Evolutionary conservation across 2,888 invertebrate species (phyloP).

Genomic region (Shargacucullia verbasci): DNA sequence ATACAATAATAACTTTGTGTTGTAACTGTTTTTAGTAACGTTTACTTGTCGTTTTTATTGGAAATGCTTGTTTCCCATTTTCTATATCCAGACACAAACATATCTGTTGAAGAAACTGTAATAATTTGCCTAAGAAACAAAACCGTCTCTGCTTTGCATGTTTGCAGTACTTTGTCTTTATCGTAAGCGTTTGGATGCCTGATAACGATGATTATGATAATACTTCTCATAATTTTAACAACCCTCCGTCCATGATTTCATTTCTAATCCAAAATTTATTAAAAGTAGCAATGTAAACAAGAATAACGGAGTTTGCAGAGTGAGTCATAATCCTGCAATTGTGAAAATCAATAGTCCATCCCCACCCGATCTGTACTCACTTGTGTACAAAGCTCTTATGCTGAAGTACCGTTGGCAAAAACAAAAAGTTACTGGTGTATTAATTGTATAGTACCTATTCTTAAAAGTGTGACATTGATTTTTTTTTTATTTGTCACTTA

Average conservation of each 20-base stretch:
- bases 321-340: constrained; percentile 82
- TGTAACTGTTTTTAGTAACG: constrained; percentile 2
- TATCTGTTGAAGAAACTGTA: too few relatives aligned
- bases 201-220: too few relatives aligned
- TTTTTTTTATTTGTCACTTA: too few relatives aligned
- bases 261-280: constrained; percentile 44
- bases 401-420: constrained; percentile 68
- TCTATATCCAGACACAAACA: too few relatives aligned
- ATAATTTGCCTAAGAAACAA: too few relatives aligned
- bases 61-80: not conserved
- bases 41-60: constrained; percentile 5
- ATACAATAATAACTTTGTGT: constrained; percentile 14
- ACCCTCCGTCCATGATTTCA: too few relatives aligned
- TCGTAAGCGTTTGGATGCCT: too few relatives aligned
- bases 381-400: constrained; percentile 70
- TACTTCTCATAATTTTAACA: too few relatives aligned
- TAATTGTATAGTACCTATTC: not conserved
- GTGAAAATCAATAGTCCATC: constrained; percentile 82
- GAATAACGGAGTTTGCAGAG: constrained; percentile 53
- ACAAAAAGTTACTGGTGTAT: too few relatives aligned
- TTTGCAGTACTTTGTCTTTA: too few relatives aligned
- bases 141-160: too few relatives aligned
- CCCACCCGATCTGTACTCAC: constrained; percentile 68
- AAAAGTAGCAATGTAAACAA: constrained; percentile 49
- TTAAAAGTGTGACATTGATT: too few relatives aligned